Evolutionary conservation across 1,140 invertebrate species (phyloP).

Genomic region (Platyscapa corneri): DNA sequence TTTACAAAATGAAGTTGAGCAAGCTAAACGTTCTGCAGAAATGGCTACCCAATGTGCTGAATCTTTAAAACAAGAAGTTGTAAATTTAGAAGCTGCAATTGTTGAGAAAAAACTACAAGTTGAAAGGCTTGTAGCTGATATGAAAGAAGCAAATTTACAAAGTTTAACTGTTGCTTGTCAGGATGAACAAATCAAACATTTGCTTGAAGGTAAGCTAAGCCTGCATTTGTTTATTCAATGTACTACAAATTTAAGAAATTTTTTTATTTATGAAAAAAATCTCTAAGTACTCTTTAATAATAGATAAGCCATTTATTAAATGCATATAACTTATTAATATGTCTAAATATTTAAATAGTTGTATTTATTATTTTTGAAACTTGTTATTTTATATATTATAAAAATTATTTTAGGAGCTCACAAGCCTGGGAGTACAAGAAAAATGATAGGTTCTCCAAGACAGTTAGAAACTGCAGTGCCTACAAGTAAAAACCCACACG

Average conservation of each 20-base stretch:
- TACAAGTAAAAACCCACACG: slow-evolving; percentile 95
- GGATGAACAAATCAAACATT: slow-evolving; percentile 85
- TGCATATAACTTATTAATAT: too few relatives aligned
- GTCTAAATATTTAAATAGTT: not conserved
- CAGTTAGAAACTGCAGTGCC: slow-evolving; percentile 94
- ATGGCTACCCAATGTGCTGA: slow-evolving; percentile 86
- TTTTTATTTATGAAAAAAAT: too few relatives aligned
- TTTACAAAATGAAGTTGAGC: slow-evolving; percentile 87
- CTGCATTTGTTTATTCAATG: too few relatives aligned
- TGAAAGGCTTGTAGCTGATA: slow-evolving; percentile 88
- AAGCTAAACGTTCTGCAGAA: slow-evolving; percentile 87
- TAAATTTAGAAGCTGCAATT: slow-evolving; percentile 85
- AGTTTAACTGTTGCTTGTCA: slow-evolving; percentile 87
- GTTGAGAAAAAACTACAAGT: slow-evolving; percentile 90
- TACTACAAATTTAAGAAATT: too few relatives aligned
- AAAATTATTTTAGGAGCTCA: slow-evolving; percentile 78
- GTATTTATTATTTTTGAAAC: slow-evolving; percentile 9
- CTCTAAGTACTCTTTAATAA: too few relatives aligned
- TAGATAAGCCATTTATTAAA: too few relatives aligned
- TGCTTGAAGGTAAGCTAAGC: slow-evolving; percentile 80
- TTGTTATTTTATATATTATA: not conserved
- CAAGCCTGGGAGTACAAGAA: slow-evolving; percentile 88
- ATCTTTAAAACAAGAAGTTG: slow-evolving; percentile 85
- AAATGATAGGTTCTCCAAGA: slow-evolving; percentile 92
- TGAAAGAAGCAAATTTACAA: slow-evolving; percentile 94